These are phyloP conservation scores for Morone chrysops DNA, from an alignment of 2,113 vertebrate species.

Conservation along the genomic window DNA sequence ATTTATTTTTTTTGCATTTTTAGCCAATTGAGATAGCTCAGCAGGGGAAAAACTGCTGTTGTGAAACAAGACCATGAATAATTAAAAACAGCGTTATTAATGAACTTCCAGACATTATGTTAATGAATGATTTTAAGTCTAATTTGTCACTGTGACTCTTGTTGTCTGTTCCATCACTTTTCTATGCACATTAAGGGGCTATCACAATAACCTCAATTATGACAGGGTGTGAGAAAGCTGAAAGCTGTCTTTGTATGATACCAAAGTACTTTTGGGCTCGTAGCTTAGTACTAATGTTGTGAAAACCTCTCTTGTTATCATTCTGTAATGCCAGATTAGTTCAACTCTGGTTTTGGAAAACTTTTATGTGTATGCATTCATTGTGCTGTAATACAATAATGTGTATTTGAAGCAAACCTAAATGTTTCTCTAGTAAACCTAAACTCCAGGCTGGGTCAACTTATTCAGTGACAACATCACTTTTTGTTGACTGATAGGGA, in stretches of 20 bases:
- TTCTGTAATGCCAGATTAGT: background rate
- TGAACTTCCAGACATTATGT: slow-evolving; percentile 92
- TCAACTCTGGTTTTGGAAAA: background rate
- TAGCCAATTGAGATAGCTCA: slow-evolving; percentile 89
- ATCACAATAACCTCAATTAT: slow-evolving; percentile 88
- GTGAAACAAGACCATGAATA: slow-evolving; percentile 95
- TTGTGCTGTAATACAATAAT: background rate
- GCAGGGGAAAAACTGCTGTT: slow-evolving; percentile 88
- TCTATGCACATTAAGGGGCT: slow-evolving; percentile 86
- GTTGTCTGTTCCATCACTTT: slow-evolving; percentile 85
- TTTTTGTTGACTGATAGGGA: slow-evolving; percentile 48
- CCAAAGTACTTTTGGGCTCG: background rate
- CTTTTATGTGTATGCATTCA: background rate
- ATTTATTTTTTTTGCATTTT: slow-evolving; percentile 57
- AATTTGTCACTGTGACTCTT: slow-evolving; percentile 90
- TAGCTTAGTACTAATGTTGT: background rate
- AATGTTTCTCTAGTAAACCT: background rate
- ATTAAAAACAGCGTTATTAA: slow-evolving; percentile 92
- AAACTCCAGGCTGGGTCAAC: slow-evolving; percentile 5
- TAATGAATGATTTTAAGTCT: slow-evolving; percentile 91
- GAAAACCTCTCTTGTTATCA: background rate
- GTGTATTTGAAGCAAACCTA: background rate
- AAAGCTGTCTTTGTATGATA: slow-evolving; percentile 37
- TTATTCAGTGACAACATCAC: slow-evolving; percentile 18
- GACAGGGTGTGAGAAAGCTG: slow-evolving; percentile 74